These are phyloP conservation scores for Scaptomyza flava DNA, from an alignment of 2,888 invertebrate species.

Conservation along the genomic window DNA sequence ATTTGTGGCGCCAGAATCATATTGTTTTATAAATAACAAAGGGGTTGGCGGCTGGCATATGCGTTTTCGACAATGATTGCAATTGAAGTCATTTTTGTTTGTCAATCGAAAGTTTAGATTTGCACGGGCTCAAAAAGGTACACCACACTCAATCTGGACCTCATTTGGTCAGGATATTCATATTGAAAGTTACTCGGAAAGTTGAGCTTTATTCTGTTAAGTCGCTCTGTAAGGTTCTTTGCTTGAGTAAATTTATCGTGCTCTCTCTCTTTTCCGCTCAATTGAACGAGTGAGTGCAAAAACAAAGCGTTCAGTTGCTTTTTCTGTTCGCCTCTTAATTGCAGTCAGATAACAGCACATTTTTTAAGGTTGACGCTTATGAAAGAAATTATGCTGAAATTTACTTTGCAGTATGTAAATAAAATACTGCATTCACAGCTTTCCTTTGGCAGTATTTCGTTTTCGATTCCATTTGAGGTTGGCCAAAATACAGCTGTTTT, in stretches of 20 bases:
- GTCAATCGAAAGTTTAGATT: neutral
- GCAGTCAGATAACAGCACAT: neutral
- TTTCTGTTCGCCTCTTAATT: neutral
- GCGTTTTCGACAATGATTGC: no score
- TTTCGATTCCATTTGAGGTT: neutral
- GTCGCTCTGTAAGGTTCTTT: neutral
- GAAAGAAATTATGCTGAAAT: no score
- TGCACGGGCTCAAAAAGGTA: neutral
- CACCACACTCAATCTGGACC: neutral
- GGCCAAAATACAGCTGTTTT: neutral
- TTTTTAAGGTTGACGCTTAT: neutral
- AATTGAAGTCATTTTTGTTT: no score
- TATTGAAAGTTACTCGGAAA: neutral
- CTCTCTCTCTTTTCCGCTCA: neutral
- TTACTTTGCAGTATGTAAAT: neutral
- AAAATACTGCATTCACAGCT: neutral
- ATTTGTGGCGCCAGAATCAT: slow-evolving; percentile 29
- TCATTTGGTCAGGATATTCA: neutral
- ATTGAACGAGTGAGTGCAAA: neutral
- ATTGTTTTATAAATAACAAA: neutral
- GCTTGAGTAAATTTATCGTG: neutral
- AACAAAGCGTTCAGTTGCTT: neutral
- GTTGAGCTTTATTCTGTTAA: neutral
- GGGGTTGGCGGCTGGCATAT: no score
- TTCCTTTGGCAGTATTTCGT: neutral